phyloP scores from a whole-genome alignment of 2,113 vertebrate species.

The Myrmecophaga tridactyla region DNA sequence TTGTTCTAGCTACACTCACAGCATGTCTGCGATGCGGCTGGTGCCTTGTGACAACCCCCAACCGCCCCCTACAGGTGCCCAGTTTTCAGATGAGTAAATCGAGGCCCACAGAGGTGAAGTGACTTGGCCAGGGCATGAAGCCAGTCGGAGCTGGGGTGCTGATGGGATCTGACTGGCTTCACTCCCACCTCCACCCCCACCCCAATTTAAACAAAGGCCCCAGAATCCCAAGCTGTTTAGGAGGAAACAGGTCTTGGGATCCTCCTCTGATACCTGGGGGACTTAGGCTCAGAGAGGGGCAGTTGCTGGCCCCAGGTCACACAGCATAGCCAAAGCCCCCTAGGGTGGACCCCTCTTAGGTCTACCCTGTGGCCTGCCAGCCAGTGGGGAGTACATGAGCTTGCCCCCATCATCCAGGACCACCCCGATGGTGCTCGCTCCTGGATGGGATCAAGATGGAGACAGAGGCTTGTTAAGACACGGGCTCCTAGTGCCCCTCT shows the following conservation, averaged over 20 bases:
- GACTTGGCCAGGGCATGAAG: not conserved
- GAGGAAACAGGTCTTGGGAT: not conserved
- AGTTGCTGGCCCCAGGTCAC: not conserved
- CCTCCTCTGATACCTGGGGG: not conserved
- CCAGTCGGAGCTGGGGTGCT: not conserved
- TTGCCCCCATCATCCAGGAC: not conserved
- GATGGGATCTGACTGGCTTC: not conserved
- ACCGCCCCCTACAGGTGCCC: not conserved
- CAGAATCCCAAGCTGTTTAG: not conserved
- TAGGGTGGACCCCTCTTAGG: not conserved
- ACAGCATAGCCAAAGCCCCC: not conserved
- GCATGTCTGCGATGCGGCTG: accelerated
- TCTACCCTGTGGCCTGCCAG: not conserved
- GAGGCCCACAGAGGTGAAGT: not conserved
- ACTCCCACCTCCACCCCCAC: not conserved
- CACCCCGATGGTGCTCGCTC: not conserved
- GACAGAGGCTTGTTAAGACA: no score
- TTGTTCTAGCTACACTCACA: accelerated
- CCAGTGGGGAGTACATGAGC: not conserved
- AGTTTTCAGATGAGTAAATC: not conserved
- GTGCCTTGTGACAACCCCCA: accelerated
- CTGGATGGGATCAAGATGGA: accelerated
- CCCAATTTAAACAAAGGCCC: not conserved
- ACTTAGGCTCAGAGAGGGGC: not conserved
- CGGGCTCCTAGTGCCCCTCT: not conserved